Conservation (phyloP, 2,797 vertebrate genomes). For the Agapornis canus region DNA sequence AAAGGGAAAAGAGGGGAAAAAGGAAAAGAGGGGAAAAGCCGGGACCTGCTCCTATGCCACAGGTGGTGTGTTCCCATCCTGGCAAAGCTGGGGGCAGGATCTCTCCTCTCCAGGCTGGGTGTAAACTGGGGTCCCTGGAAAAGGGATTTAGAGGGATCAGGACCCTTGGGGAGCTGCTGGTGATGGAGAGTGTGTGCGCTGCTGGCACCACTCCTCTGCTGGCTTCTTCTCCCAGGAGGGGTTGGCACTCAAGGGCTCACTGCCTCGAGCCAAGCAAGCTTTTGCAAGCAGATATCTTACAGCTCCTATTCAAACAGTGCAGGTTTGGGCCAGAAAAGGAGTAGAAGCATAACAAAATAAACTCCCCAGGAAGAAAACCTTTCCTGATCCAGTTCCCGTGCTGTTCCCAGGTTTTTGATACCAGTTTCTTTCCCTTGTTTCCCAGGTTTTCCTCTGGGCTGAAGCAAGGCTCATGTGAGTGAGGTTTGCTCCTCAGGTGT, state of each 20-base stretch:
- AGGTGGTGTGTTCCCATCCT: neutral
- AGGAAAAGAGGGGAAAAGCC: neutral
- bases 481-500: neutral
- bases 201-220: neutral
- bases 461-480: neutral
- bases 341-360: neutral
- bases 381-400: neutral
- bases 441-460: neutral
- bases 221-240: neutral
- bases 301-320: neutral
- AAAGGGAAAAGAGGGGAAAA: neutral
- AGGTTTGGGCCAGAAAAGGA: neutral
- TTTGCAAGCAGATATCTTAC: neutral
- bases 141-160: neutral
- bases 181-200: fast-evolving
- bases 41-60: fast-evolving
- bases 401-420: neutral
- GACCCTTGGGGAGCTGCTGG: neutral
- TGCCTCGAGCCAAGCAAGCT: neutral
- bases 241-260: fast-evolving
- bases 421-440: neutral
- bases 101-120: fast-evolving
- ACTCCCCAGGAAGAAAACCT: neutral
- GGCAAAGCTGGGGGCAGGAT: neutral
- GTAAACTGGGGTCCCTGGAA: neutral